Base-by-base conservation (phyloP, 2,888 invertebrate species). In the Rotaria socialis region DNA sequence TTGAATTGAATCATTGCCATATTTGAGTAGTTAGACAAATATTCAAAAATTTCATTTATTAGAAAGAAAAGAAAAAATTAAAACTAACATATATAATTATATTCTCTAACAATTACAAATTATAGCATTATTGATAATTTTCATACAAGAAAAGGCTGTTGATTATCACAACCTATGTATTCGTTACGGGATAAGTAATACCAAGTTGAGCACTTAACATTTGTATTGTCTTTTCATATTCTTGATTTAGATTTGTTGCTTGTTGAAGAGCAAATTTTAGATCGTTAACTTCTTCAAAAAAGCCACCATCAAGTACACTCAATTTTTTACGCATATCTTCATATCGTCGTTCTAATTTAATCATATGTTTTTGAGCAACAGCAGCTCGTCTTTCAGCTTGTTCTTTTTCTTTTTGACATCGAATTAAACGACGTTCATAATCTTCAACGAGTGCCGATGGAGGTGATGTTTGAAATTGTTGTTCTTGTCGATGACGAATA, bases 251-350 rank as follows among this genome's bases (percentile, higher is more conserved):
- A 86, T 88, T 89, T 50, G 89, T 88, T 2, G 90, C 89, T 87
- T 90, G 89, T 74, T 89, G 89, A 84, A 90, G 87, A 0, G 89
- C 89, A 88, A 88, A 90, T 86, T 90, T 90, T 10, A 90, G 87
- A 85, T 90, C 90, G 85, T 90, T 90, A 58, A 90, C 88, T 87
- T 90, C 90, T 52, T 90, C 90, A 88, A 90, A 90, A 88, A 90
- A 90, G 52, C 89, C 89, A 89, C 90, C 89, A 85, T 52, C 86
- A 86, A 87, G 58, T 47, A 85, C 85, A 56, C 16, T 47, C 22
- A 47, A 8, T 43, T 86, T 35, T 60, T 24, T 22, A 52, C 47
- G 41, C 58, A 85, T 58, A 24, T 27, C 4, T 16, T 43, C n/a
- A 88, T 87, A 88, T 89, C 90, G 86, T 89, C 88, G 87, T 90